phyloP scores from a whole-genome alignment of 2,888 invertebrate genomes.

The Athetis lepigone region DNA sequence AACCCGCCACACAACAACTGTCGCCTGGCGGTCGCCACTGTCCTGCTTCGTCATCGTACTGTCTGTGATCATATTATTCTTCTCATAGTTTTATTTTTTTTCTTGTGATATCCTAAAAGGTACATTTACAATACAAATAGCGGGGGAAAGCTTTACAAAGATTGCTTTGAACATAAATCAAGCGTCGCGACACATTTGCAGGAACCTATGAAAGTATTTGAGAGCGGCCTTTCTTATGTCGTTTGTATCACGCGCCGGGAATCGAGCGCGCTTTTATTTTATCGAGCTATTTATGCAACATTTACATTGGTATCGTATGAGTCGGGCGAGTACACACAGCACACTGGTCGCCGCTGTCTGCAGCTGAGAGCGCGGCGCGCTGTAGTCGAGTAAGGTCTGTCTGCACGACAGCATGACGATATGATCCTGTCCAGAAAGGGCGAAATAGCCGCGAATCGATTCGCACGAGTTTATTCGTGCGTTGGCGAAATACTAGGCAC shows the following conservation, averaged over 20 bases:
- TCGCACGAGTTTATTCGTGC: too few species aligned
- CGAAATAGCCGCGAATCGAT: too few species aligned
- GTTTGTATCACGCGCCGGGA: not conserved
- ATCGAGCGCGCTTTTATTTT: not conserved
- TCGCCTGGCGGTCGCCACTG: too few species aligned
- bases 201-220: slow-evolving; percentile 33
- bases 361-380: too few species aligned
- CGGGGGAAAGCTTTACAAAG: slow-evolving; percentile 25
- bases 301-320: not conserved
- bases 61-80: slow-evolving; percentile 2
- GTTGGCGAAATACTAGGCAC: too few species aligned
- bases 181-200: slow-evolving; percentile 35
- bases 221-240: not conserved
- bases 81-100: slow-evolving; percentile 6
- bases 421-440: too few species aligned
- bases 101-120: slow-evolving; percentile 2
- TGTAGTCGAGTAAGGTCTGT: too few species aligned
- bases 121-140: slow-evolving; percentile 34
- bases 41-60: not conserved
- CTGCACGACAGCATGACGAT: too few species aligned
- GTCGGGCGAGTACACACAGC: not conserved
- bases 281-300: not conserved
- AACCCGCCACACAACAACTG: not conserved
- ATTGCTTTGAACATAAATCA: slow-evolving; percentile 45
- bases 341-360: not conserved